Base-by-base conservation (phyloP, 2,888 invertebrate genomes). In the Dendrolimus pini region DNA sequence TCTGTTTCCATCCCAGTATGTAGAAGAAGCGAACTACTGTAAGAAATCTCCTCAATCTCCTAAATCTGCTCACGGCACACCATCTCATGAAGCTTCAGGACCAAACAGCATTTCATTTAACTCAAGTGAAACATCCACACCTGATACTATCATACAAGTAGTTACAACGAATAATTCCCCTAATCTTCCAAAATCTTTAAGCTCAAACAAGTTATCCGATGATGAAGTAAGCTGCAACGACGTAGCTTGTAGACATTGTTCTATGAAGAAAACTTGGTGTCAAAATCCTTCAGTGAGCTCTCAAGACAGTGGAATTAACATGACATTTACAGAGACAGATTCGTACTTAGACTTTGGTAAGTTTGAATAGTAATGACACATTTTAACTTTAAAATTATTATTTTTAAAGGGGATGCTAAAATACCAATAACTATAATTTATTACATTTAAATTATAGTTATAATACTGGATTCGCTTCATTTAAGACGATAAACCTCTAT, bases 231-330 rank as follows among this genome's bases (percentile, higher is more conserved):
- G 68, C 54, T 92, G 91, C 64, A 80, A 77, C 42, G 91, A 92
- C 55, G 83, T 77, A 41, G 82, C 87, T 52, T 84, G 83, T 70
- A 83, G 87, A 85, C 92, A 89, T 64, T 89, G 80, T 72, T 78
- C 80, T 70, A 85, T 87, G 62, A 92, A 93, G 61, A 92, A 93
- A 68, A 89, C 91, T 41, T 93, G 94, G 80, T 93, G 94, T 61
- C 92, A 93, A 68, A 93, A 94, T 56, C 93, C 93, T 60, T 94
- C 94, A 58, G 92, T 94, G 57, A 95, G 95, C 70, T 95, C 95
- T 7, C 95, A 95, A 77, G 95, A 95, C 75, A 95, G 95, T 68
- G 95, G 95, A 1, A 95, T 95, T 59, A 95, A 95, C 74, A 86
- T 95, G 82, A 93, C 93, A 10, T 95, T 94, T 78, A 93, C 93